phyloP scores from a whole-genome alignment of 1,140 invertebrate genomes.

The Caenorhabditis remanei region DNA sequence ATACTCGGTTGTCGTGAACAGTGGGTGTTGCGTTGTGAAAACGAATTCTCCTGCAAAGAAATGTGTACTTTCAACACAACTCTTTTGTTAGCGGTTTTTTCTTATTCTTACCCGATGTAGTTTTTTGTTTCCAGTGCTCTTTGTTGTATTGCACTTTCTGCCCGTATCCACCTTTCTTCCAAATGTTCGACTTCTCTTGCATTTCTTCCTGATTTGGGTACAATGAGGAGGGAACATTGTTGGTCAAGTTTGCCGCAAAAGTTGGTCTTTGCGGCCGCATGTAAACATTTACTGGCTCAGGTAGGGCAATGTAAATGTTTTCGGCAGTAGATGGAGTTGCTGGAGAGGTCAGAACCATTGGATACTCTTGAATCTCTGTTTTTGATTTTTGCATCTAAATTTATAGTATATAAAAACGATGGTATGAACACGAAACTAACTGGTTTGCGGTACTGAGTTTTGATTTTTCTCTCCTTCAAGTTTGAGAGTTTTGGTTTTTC shows the following conservation, averaged over 20 bases:
- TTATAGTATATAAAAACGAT: background rate
- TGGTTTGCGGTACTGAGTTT: constrained; percentile 2
- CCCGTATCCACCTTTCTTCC: constrained; percentile 43
- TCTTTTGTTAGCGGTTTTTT: background rate
- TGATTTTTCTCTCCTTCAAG: constrained; percentile 23
- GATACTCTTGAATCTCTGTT: constrained; percentile 31
- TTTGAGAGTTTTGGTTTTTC: background rate
- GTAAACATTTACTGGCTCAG: constrained; percentile 35
- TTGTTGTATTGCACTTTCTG: constrained; percentile 59
- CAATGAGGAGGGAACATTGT: constrained; percentile 3
- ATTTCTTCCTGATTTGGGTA: constrained; percentile 23
- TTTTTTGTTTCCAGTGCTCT: constrained; percentile 57
- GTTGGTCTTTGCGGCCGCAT: constrained; percentile 49
- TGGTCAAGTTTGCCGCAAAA: constrained; percentile 50
- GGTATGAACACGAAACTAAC: background rate
- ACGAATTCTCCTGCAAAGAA: constrained; percentile 55
- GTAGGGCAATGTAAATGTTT: constrained; percentile 49
- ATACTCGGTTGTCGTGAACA: constrained; percentile 50
- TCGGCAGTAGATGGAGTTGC: constrained; percentile 21
- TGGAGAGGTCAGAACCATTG: constrained; percentile 20
- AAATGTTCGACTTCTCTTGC: constrained; percentile 52
- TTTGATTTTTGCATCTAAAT: constrained; percentile 14
- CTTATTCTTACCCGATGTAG: constrained; percentile 18
- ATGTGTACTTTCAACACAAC: constrained; percentile 4
- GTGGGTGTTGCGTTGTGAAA: constrained; percentile 52